Evolutionary conservation across 2,888 invertebrate species (phyloP).

Genomic region (Nasonovia ribisnigri): DNA sequence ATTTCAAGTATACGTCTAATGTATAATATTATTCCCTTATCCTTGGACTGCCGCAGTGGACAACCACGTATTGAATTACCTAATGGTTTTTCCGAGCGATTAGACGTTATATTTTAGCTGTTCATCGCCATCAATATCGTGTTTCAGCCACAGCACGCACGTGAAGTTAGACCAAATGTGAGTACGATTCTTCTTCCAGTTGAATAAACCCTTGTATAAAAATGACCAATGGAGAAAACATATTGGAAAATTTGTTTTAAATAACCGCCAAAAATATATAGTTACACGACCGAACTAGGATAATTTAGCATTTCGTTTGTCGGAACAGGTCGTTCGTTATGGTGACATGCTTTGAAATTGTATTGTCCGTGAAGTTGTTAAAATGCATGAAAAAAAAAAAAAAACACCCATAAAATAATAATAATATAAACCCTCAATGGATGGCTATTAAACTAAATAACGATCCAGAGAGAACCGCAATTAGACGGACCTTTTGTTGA

Average conservation of each 20-base stretch:
- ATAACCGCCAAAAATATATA: slow-evolving; percentile 44
- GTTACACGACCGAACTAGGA: neutral
- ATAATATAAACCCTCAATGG: neutral
- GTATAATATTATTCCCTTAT: slow-evolving; percentile 17
- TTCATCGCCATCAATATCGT: slow-evolving; percentile 20
- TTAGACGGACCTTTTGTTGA: slow-evolving; percentile 37
- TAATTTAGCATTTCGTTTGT: slow-evolving; percentile 39
- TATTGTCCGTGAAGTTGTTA: slow-evolving; percentile 26
- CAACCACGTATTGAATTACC: slow-evolving; percentile 28
- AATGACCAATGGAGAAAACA: slow-evolving; percentile 17
- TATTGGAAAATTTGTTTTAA: slow-evolving; percentile 1
- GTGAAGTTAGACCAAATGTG: slow-evolving; percentile 31
- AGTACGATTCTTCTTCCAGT: slow-evolving; percentile 25
- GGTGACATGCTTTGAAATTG: slow-evolving; percentile 7
- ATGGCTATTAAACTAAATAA: slow-evolving; percentile 26
- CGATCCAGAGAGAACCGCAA: slow-evolving; percentile 11
- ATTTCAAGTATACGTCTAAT: neutral
- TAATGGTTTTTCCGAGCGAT: slow-evolving; percentile 59
- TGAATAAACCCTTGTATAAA: neutral
- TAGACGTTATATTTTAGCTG: slow-evolving; percentile 45
- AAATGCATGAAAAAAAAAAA: neutral
- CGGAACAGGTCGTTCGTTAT: neutral
- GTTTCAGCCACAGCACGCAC: slow-evolving; percentile 29
- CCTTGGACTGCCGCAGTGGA: slow-evolving; percentile 1
- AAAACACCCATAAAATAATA: neutral